Percentiles rank a stretch among this genome's conserved stretches.
Conservation (phyloP, 2,113 vertebrate genomes). For the Embiotoca jacksoni region DNA sequence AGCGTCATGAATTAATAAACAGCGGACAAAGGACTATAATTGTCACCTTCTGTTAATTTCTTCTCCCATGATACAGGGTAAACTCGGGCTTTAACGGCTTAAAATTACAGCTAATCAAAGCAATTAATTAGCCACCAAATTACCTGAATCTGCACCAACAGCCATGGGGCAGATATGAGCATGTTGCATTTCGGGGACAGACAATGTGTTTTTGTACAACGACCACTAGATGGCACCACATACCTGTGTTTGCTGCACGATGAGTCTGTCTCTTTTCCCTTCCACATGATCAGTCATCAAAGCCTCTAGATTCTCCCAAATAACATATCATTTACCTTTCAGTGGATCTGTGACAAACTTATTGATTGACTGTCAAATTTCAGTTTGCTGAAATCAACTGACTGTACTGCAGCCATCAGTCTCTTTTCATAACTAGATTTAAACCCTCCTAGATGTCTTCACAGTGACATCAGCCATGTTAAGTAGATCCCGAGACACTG, state of each 20-base stretch:
- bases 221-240: conserved; percentile 74
- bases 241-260: conserved; percentile 19
- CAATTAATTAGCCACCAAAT: conserved; percentile 74
- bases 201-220: conserved; percentile 28
- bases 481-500: too few relatives aligned
- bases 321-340: neutral
- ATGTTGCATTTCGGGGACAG: neutral
- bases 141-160: conserved; percentile 64
- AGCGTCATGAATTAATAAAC: conserved; percentile 55
- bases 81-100: conserved; percentile 57
- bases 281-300: too few relatives aligned
- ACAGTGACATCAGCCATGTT: too few relatives aligned
- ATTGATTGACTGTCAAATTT: too few relatives aligned
- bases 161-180: conserved; percentile 10
- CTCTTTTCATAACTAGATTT: neutral
- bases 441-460: neutral
- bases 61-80: conserved; percentile 39
- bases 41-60: conserved; percentile 65
- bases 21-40: conserved; percentile 61
- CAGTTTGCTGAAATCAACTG: too few relatives aligned
- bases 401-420: too few relatives aligned
- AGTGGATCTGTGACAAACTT: conserved; percentile 1
- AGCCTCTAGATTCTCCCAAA: neutral
- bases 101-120: conserved; percentile 72
- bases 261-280: neutral